Percentiles rank a stretch among this genome's conserved stretches.
Conservation (phyloP, 2,113 vertebrate genomes). For the Planiliza haematocheilus region DNA sequence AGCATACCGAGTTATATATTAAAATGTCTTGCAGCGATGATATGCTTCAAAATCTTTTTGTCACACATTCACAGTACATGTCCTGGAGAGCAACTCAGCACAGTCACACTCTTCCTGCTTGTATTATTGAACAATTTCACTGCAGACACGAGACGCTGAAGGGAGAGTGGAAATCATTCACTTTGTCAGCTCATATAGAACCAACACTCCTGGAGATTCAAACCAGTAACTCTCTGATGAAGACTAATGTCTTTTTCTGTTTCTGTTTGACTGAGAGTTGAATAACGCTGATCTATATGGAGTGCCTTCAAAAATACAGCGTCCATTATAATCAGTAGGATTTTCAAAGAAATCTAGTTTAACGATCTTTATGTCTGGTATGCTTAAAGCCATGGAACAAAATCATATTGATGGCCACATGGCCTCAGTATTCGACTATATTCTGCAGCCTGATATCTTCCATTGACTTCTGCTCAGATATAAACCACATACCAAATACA, state of each 20-base stretch:
- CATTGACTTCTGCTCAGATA: neutral
- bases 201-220: conserved; percentile 4
- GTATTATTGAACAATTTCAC: conserved; percentile 26
- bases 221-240: conserved; percentile 7
- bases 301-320: neutral
- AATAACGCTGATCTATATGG: neutral
- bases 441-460: neutral
- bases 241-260: neutral
- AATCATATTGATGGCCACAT: neutral
- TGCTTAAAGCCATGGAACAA: neutral
- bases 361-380: neutral
- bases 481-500: conserved; percentile 5
- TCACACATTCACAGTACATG: conserved; percentile 5
- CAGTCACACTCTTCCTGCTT: neutral
- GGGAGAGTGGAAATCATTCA: neutral
- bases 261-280: neutral
- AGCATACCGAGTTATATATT: neutral
- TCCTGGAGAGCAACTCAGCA: neutral
- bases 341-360: neutral
- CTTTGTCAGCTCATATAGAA: neutral
- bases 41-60: conserved; percentile 10
- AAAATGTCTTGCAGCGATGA: conserved; percentile 17
- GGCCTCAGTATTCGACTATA: neutral
- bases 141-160: conserved; percentile 15
- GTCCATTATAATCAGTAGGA: neutral